These are phyloP conservation scores for Cephus pygmeus DNA, from an alignment of 2,888 invertebrate species.

Conservation along the genomic window DNA sequence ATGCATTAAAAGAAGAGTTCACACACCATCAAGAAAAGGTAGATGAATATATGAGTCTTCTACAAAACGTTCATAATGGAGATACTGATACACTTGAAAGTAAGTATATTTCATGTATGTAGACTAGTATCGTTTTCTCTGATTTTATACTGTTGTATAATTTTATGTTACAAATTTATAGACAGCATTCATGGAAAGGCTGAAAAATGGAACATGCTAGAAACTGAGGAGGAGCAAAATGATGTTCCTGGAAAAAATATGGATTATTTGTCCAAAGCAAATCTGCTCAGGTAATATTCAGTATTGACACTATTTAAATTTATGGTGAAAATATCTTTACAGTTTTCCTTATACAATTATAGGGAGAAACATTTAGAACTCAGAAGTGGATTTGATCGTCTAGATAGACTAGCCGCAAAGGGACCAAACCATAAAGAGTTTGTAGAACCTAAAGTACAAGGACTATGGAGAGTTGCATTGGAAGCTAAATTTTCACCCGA, in stretches of 20 bases:
- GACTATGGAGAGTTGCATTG: conserved; percentile 86
- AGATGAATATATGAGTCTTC: conserved; percentile 86
- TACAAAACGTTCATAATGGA: conserved; percentile 76
- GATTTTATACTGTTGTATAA: not conserved
- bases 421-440: conserved; percentile 88
- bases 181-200: conserved; percentile 80
- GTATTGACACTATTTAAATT: not conserved
- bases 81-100: conserved; percentile 74
- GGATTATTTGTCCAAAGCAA: conserved; percentile 76
- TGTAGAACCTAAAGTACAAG: conserved; percentile 90
- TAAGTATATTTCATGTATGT: conserved; percentile 59
- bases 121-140: not conserved
- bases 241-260: conserved; percentile 69
- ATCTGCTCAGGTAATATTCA: conserved; percentile 69
- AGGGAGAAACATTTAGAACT: conserved; percentile 81
- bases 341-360: conserved; percentile 20
- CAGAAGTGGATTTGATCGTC: conserved; percentile 81
- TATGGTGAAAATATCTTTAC: not conserved
- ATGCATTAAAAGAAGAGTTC: conserved; percentile 88
- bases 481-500: conserved; percentile 83
- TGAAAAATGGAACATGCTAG: conserved; percentile 78
- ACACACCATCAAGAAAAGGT: conserved; percentile 92
- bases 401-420: conserved; percentile 79
- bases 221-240: conserved; percentile 68
- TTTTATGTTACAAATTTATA: conserved; percentile 52